A percentile compares a stretch with the other conserved stretches of the same genome.
Evolutionary conservation across 1,140 invertebrate species (phyloP).

Genomic region (Idris sp.): DNA sequence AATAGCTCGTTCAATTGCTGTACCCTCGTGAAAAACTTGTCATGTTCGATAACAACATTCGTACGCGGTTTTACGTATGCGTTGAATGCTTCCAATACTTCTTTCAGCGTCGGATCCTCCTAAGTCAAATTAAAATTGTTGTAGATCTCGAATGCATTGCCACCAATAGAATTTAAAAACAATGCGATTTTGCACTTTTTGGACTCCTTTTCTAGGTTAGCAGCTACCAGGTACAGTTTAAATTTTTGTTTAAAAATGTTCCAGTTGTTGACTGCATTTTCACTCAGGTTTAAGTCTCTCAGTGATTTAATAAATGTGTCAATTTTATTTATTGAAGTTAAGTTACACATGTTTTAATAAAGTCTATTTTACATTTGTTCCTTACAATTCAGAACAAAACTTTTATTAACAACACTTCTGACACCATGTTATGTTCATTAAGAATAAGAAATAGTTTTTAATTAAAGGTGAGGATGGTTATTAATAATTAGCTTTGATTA

Average conservation of each 20-base stretch:
- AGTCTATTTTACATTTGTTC: no score
- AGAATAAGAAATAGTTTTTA: no score
- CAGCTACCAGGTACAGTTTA: constrained; percentile 8
- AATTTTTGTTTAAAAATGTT: constrained; percentile 14
- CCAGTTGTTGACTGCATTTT: constrained; percentile 18
- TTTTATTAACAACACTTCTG: no score
- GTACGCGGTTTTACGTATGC: constrained; percentile 3
- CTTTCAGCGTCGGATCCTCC: neutral
- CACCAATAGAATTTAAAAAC: constrained; percentile 10
- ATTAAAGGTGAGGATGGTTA: no score
- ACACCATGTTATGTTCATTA: no score
- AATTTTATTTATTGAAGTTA: no score
- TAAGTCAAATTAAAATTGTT: constrained; percentile 2
- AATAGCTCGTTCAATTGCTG: constrained; percentile 19
- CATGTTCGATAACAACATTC: constrained; percentile 5
- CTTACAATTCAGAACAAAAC: no score
- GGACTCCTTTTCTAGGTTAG: neutral
- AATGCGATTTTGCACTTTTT: constrained; percentile 11
- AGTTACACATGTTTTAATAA: no score
- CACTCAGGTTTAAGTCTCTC: constrained; percentile 10
- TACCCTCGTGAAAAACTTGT: constrained; percentile 12
- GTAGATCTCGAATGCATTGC: constrained; percentile 8
- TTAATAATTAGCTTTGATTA: no score
- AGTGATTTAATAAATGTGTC: no score
- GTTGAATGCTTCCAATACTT: constrained; percentile 11